These are phyloP conservation scores for Mus spretus DNA, from an alignment of 2,797 vertebrate genomes.

Conservation along the genomic window DNA sequence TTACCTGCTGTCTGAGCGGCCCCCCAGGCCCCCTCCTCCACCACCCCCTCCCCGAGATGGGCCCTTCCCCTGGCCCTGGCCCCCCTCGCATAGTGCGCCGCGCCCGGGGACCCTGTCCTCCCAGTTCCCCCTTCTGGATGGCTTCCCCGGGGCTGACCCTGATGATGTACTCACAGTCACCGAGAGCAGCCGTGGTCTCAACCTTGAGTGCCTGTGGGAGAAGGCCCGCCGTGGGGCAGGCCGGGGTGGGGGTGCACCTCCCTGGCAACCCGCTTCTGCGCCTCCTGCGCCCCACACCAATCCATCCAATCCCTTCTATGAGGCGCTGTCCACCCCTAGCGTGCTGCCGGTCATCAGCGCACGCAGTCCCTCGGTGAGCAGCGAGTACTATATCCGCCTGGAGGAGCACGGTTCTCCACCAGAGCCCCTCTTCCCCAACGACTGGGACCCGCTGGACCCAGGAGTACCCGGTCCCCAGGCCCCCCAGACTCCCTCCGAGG, in stretches of 20 bases:
- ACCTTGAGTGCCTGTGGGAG: slow-evolving; percentile 98
- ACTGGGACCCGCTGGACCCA: slow-evolving; percentile 88
- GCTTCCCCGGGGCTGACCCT: slow-evolving; percentile 91
- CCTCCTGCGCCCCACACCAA: slow-evolving; percentile 82
- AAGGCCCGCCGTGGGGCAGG: slow-evolving; percentile 94
- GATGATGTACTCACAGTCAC: slow-evolving; percentile 97
- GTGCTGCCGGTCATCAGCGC: slow-evolving; percentile 97
- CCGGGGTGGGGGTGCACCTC: slow-evolving; percentile 88
- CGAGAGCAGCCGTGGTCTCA: slow-evolving; percentile 96
- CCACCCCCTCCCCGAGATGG: slow-evolving; percentile 88
- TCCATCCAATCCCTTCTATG: slow-evolving; percentile 92
- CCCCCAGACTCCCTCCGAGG: slow-evolving; percentile 82
- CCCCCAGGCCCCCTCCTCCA: slow-evolving; percentile 91
- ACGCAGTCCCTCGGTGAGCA: slow-evolving; percentile 95
- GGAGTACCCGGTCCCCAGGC: slow-evolving; percentile 79
- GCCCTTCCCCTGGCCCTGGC: slow-evolving; percentile 92
- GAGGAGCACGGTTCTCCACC: slow-evolving; percentile 93
- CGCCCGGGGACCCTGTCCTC: slow-evolving; percentile 90
- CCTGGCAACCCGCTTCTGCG: slow-evolving; percentile 85
- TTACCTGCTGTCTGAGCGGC: slow-evolving; percentile 92
- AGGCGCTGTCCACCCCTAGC: slow-evolving; percentile 93
- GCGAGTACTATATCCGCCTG: slow-evolving; percentile 96
- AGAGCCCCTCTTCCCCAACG: slow-evolving; percentile 87
- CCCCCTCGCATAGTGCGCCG: slow-evolving; percentile 89
- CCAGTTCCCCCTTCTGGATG: slow-evolving; percentile 94